Evolutionary conservation across 2,113 vertebrate genomes (phyloP).

Genomic region (Saguinus imperator): DNA sequence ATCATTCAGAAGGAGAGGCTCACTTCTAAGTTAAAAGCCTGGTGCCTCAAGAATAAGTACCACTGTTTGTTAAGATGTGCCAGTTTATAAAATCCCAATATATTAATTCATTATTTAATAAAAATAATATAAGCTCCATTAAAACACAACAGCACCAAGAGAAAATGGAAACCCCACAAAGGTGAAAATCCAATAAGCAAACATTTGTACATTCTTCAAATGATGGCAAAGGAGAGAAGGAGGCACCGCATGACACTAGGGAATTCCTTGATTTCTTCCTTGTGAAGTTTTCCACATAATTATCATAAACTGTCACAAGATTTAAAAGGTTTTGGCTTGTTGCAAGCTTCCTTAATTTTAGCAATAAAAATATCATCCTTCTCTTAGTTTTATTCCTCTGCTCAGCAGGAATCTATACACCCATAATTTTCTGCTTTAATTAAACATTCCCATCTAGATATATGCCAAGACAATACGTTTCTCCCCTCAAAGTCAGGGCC

Average conservation of each 20-base stretch:
- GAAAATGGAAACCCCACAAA: background rate
- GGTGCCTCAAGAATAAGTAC: background rate
- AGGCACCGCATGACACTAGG: background rate
- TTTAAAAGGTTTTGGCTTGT: background rate
- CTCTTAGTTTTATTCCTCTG: background rate
- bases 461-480: background rate
- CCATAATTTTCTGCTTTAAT: background rate
- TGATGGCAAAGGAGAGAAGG: background rate
- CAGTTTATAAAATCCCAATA: background rate
- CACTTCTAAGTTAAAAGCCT: background rate
- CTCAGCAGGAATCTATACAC: background rate
- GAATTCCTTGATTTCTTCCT: background rate
- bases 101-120: slow-evolving; percentile 38
- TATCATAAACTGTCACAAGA: background rate
- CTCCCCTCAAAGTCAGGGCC: background rate
- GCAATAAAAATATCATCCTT: background rate
- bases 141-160: background rate
- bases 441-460: background rate
- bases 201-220: background rate
- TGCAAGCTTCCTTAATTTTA: background rate
- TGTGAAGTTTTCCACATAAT: slow-evolving; percentile 18
- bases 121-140: background rate
- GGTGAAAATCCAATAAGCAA: background rate
- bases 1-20: background rate
- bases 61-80: background rate